phyloP scores from a whole-genome alignment of 1,140 invertebrate species.

The Brachionus plicatilis region DNA sequence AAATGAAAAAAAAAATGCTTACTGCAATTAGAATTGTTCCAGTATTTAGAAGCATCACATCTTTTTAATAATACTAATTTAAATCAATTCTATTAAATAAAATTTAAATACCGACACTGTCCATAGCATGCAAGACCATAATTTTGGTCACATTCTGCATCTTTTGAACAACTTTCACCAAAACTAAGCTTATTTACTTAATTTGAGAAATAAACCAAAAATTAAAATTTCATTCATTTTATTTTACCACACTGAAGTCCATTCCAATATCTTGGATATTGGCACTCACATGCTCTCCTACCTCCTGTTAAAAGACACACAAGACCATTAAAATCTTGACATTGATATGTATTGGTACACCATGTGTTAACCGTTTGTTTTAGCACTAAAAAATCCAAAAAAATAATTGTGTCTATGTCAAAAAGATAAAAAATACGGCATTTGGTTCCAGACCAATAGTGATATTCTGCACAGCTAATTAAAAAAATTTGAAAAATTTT shows the following conservation, averaged over 20 bases:
- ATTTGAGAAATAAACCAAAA: background rate
- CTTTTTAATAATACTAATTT: background rate
- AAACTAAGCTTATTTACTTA: background rate
- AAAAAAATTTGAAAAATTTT: background rate
- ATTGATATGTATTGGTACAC: slow-evolving; percentile 2
- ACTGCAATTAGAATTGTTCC: background rate
- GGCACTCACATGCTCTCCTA: background rate
- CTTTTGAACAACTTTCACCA: background rate
- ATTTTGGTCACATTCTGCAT: background rate
- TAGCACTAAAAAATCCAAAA: background rate
- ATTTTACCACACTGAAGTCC: background rate
- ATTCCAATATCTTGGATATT: slow-evolving; percentile 8
- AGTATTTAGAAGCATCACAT: background rate
- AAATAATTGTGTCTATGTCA: background rate
- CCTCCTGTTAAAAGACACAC: background rate
- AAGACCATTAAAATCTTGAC: slow-evolving; percentile 17
- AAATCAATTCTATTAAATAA: background rate
- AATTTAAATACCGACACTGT: background rate
- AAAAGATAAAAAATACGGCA: slow-evolving; percentile 4
- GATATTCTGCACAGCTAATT: background rate
- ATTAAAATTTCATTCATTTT: background rate
- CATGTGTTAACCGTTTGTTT: slow-evolving; percentile 13
- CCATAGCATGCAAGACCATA: background rate
- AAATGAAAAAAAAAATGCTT: background rate
- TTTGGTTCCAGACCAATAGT: slow-evolving; percentile 14